These are phyloP conservation scores for Falco columbarius DNA, from an alignment of 2,797 vertebrate genomes.

Conservation along the genomic window DNA sequence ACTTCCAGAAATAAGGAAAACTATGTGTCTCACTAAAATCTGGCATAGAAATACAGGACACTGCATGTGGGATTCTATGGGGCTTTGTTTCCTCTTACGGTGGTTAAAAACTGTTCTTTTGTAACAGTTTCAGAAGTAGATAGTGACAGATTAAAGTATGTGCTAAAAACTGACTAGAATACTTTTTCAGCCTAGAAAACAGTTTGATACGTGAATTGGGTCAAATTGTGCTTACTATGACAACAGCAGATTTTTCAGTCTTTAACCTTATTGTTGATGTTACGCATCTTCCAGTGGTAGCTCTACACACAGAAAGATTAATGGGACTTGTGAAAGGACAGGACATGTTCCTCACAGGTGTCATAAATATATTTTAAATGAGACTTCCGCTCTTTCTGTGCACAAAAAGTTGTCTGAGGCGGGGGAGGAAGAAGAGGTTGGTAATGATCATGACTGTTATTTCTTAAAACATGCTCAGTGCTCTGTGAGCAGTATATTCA, in stretches of 20 bases:
- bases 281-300: neutral
- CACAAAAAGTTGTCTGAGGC: neutral
- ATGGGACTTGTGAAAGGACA: neutral
- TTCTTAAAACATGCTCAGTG: neutral
- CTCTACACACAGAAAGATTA: neutral
- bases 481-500: neutral
- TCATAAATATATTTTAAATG: neutral
- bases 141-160: neutral
- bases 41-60: neutral
- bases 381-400: neutral
- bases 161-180: neutral
- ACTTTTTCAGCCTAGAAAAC: neutral
- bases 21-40: neutral
- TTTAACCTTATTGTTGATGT: neutral
- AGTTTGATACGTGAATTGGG: fast-evolving
- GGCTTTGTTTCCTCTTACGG: neutral
- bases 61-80: neutral
- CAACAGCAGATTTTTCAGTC: neutral
- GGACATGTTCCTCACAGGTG: neutral
- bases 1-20: too few relatives aligned
- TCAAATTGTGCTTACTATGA: neutral
- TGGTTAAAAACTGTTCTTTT: neutral
- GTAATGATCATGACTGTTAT: neutral
- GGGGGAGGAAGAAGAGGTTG: neutral
- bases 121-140: neutral